phyloP scores from a whole-genome alignment of 2,113 vertebrate genomes.

The Bucco capensis region DNA sequence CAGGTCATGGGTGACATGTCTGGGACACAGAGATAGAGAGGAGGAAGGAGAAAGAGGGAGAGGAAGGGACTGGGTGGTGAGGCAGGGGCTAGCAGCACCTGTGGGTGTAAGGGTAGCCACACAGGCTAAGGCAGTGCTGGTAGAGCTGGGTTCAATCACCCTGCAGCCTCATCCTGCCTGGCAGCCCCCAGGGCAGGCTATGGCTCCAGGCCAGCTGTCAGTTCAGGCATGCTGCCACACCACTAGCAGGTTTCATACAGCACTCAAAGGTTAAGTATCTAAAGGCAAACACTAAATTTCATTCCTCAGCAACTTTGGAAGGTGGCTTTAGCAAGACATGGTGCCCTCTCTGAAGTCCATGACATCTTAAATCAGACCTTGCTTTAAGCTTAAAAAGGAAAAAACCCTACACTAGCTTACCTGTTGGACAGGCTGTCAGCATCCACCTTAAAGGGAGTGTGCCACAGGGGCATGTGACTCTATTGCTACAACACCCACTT shows the following conservation, averaged over 20 bases:
- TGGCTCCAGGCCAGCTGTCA: not conserved
- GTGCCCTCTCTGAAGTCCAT: not conserved
- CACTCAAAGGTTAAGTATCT: not conserved
- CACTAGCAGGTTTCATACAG: not conserved
- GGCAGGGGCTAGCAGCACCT: rapidly evolving
- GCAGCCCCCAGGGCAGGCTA: not conserved
- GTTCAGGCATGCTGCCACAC: rapidly evolving
- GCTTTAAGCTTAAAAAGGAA: not conserved
- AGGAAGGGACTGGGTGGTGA: rapidly evolving
- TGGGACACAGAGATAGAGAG: not conserved
- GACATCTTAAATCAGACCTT: not conserved
- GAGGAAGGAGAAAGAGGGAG: not conserved
- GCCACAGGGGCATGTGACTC: not conserved
- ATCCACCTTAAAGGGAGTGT: not conserved
- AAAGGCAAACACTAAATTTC: not conserved
- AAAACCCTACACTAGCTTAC: not conserved
- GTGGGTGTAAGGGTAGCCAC: rapidly evolving
- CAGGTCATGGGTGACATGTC: not conserved
- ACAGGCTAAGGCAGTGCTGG: not conserved
- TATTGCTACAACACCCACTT: not conserved
- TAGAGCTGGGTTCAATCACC: rapidly evolving
- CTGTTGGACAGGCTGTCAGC: not conserved
- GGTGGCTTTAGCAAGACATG: not conserved
- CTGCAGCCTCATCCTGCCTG: rapidly evolving
- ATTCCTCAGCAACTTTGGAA: not conserved